phyloP scores from a whole-genome alignment of 2,797 vertebrate species.

The Sebastes cheni region DNA sequence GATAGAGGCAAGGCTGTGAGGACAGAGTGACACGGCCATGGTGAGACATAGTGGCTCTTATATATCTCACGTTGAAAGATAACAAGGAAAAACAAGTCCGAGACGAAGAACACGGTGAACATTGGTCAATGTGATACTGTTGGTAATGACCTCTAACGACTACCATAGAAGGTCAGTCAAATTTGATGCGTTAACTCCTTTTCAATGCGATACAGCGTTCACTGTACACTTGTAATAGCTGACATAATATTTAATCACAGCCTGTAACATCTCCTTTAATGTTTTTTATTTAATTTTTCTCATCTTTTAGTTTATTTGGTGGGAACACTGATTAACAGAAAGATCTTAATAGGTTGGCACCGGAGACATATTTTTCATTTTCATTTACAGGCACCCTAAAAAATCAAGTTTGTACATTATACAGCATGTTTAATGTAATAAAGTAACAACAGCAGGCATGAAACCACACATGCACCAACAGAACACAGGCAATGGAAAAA shows the following conservation, averaged over 20 bases:
- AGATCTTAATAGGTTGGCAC: neutral
- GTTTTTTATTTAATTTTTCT: neutral
- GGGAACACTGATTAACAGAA: neutral
- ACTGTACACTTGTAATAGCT: neutral
- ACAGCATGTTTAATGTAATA: neutral
- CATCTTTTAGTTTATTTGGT: neutral
- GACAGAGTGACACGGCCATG: slow-evolving; percentile 80
- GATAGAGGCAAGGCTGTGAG: slow-evolving; percentile 77
- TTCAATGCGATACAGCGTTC: neutral
- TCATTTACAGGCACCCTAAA: neutral
- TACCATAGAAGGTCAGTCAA: slow-evolving; percentile 50
- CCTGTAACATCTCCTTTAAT: neutral
- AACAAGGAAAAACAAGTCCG: slow-evolving; percentile 68
- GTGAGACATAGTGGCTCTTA: slow-evolving; percentile 76
- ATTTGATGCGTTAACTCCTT: neutral
- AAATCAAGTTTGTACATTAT: neutral
- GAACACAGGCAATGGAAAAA: neutral
- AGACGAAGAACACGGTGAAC: slow-evolving; percentile 73
- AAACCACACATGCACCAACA: neutral
- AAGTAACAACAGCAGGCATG: neutral
- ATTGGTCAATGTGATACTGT: slow-evolving; percentile 72
- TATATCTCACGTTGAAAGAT: slow-evolving; percentile 76
- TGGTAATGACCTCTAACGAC: slow-evolving; percentile 60
- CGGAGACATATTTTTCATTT: neutral
- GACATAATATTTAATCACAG: neutral